These are phyloP conservation scores for Agrotis exclamationis DNA, from an alignment of 2,888 invertebrate species.

Conservation along the genomic window DNA sequence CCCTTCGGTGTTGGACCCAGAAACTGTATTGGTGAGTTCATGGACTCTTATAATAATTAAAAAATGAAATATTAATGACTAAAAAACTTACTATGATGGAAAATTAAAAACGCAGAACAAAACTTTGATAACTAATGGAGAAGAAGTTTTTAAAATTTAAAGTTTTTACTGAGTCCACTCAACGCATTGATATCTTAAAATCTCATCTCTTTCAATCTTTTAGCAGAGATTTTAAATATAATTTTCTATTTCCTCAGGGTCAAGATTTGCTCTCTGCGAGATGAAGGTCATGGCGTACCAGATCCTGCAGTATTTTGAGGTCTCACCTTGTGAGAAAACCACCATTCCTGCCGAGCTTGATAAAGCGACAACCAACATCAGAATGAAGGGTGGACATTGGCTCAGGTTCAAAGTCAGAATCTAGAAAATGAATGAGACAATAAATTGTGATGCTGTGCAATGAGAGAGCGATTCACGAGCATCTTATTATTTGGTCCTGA, in stretches of 20 bases:
- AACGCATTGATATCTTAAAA: neutral
- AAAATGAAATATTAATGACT: neutral
- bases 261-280: conserved; percentile 82
- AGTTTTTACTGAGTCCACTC: neutral
- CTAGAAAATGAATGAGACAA: conserved; percentile 31
- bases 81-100: no score
- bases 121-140: neutral
- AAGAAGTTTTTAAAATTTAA: no score
- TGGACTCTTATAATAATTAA: neutral
- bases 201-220: no score
- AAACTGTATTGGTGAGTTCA: conserved; percentile 87
- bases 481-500: no score
- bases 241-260: conserved; percentile 56
- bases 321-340: conserved; percentile 75
- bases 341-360: conserved; percentile 68
- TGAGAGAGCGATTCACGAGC: no score
- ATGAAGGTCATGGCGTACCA: conserved; percentile 80
- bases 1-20: conserved; percentile 91
- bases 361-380: conserved; percentile 67
- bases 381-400: conserved; percentile 78
- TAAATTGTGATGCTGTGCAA: neutral
- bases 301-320: conserved; percentile 72
- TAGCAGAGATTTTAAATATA: no score
- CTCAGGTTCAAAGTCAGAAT: conserved; percentile 66
- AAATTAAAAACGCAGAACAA: no score